phyloP scores from a whole-genome alignment of 2,797 vertebrate genomes.

The Paguma larvata region DNA sequence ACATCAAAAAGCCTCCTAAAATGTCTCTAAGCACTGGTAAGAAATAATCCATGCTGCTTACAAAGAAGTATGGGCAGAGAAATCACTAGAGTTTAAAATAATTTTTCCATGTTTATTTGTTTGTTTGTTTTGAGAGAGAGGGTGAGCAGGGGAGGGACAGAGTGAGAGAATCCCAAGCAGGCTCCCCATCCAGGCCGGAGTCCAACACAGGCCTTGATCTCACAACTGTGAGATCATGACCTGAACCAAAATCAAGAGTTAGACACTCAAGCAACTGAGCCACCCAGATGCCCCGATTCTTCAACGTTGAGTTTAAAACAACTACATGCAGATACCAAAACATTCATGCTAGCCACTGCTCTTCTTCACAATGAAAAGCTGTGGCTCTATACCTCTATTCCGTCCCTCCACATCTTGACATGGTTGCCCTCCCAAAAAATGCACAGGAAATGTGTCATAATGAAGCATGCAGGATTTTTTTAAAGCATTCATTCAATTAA shows the following conservation, averaged over 20 bases:
- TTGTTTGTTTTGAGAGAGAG: too few relatives aligned
- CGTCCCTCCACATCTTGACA: not conserved
- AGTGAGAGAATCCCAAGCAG: too few relatives aligned
- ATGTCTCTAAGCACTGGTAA: not conserved
- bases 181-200: too few relatives aligned
- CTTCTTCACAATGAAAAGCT: not conserved
- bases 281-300: not conserved
- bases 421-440: not conserved
- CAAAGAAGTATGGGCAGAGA: not conserved
- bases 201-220: too few relatives aligned
- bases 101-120: not conserved
- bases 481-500: not conserved
- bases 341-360: not conserved
- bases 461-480: not conserved
- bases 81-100: not conserved
- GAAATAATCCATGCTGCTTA: not conserved
- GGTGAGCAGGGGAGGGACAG: too few relatives aligned
- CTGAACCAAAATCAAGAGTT: too few relatives aligned
- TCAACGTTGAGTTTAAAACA: not conserved
- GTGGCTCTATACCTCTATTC: not conserved
- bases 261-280: too few relatives aligned
- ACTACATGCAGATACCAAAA: not conserved
- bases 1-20: not conserved
- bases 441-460: slow-evolving; percentile 6
- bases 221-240: too few relatives aligned